phyloP scores from a whole-genome alignment of 2,113 vertebrate species.

The Phocoena sinus region DNA sequence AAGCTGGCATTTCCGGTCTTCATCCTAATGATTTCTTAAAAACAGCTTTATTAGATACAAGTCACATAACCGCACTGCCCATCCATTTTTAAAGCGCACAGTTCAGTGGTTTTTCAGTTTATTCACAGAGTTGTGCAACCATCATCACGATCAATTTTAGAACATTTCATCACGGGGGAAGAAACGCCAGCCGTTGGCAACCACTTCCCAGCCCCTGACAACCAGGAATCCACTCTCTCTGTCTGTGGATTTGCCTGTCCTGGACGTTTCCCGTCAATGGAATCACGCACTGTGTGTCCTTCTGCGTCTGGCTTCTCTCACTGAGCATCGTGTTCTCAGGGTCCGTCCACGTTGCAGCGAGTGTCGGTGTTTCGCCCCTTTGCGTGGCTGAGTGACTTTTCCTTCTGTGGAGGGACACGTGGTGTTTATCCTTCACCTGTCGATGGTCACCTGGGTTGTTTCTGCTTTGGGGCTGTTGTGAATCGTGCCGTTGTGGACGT shows the following conservation, averaged over 20 bases:
- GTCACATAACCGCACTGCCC: background rate
- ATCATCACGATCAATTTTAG: background rate
- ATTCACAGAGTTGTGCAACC: background rate
- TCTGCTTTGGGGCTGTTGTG: background rate
- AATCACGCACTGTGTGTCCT: fast-evolving
- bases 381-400: too few species aligned
- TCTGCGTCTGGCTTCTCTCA: background rate
- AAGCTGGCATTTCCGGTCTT: background rate
- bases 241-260: background rate
- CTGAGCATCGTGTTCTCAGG: background rate
- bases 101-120: background rate
- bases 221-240: too few species aligned
- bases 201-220: too few species aligned
- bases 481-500: background rate
- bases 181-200: background rate
- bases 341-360: fast-evolving
- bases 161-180: background rate
- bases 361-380: background rate
- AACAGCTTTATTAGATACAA: background rate
- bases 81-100: background rate
- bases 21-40: background rate
- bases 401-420: fast-evolving
- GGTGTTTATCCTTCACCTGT: too few species aligned
- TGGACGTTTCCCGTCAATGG: fast-evolving
- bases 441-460: background rate